Evolutionary conservation across 2,113 vertebrate genomes (phyloP).

Genomic region (Elanoides forficatus): DNA sequence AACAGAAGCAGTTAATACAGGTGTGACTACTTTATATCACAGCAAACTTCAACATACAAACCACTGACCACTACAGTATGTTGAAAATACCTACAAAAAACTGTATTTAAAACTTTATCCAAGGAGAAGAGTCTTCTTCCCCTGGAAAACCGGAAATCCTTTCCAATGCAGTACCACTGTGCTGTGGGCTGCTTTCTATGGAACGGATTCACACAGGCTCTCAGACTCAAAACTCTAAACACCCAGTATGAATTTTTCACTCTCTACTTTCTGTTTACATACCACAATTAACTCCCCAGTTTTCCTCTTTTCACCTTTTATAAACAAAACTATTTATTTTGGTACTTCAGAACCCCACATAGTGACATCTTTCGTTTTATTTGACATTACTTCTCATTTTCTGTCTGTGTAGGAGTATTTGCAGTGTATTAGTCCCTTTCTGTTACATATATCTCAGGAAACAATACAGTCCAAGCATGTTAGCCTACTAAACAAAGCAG

Average conservation of each 20-base stretch:
- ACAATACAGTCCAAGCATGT: neutral
- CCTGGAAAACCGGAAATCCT: neutral
- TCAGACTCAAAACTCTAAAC: neutral
- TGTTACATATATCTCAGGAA: neutral
- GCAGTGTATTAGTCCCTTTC: neutral
- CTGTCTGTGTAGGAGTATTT: neutral
- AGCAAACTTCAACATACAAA: neutral
- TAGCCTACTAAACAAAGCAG: neutral
- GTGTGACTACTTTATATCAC: neutral
- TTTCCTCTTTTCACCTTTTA: neutral
- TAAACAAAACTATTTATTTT: neutral
- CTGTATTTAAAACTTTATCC: neutral
- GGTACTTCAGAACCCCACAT: neutral
- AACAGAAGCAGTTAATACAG: neutral
- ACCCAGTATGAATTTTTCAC: neutral
- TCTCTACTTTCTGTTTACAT: neutral
- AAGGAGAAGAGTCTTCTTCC: neutral
- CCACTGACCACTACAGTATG: neutral
- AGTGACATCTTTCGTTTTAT: neutral
- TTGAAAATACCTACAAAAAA: neutral
- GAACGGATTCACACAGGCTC: neutral
- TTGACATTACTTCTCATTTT: neutral
- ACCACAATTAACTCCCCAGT: neutral
- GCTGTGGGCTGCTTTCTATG: neutral
- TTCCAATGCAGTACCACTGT: neutral